Base-by-base conservation (phyloP, 2,113 vertebrate genomes). In the Myotis davidii region DNA sequence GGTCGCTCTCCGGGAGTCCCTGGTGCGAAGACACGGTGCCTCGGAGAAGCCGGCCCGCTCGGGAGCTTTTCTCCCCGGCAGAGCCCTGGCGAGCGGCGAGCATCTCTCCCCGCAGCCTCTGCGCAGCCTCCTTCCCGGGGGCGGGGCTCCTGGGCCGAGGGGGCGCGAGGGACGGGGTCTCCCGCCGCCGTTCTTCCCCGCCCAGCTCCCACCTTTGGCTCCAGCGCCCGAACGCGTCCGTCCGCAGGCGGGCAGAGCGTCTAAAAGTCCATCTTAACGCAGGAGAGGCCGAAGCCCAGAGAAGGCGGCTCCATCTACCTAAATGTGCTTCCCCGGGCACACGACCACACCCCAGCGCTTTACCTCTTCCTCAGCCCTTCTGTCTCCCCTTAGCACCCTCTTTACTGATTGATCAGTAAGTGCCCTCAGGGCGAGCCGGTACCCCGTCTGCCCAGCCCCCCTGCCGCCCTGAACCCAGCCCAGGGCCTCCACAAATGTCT, bases 181-280 rank as follows among this genome's bases (percentile, higher is more conserved):
- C 6, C 0, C 21, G 39, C 17, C 4, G 10, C 54, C 8, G 0
- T 29, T n/a, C 16, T 29, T 25, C 11, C 6, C 5, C 3, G 0
- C 16, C 3, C n/a, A 37, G 61, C 39, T 76, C 48, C 18, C 34
- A 29, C 12, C 37, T 13, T 54, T 64, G 16, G 65, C 3, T 6
- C 25, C 0, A 1, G 34, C 3, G 2, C 20, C 17, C 13, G 13
- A 25, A 14, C 20, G 48, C 20, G 8, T 67, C 32, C n/a, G n/a
- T 52, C 34, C 42, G n/a, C 72, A 5, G 1, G 18, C 8, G 18
- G 4, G 5, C 11, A 16, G 10, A 76, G 9, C 1, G 14, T 4
- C 21, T 42, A 9, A 37, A 59, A 34, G 32, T 4, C 4, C 0
- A 9, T 27, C 29, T 23, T 12, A 59, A 18, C 0, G 2, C 32